A percentile compares a stretch with the other conserved stretches of the same genome.
phyloP scores from a whole-genome alignment of 2,113 vertebrate genomes.

The Solea solea region DNA sequence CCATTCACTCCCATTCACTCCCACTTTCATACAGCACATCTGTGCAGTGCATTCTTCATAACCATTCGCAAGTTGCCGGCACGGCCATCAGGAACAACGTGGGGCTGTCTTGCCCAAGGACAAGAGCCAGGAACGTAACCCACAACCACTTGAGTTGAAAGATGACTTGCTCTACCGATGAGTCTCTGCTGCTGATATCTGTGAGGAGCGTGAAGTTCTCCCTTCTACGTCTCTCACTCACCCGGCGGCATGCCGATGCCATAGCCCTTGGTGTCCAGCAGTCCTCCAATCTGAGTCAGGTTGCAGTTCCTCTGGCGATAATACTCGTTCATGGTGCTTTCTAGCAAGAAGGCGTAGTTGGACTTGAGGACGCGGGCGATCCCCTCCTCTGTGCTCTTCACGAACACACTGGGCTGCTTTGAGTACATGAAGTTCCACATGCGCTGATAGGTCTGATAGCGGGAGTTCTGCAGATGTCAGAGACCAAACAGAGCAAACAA shows the following conservation, averaged over 20 bases:
- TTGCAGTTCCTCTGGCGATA: constrained; percentile 98
- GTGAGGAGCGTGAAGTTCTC: not conserved
- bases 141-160: too few species aligned
- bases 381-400: constrained; percentile 98
- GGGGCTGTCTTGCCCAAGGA: too few species aligned
- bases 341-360: constrained; percentile 97
- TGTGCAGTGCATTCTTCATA: not conserved
- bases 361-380: constrained; percentile 97
- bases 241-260: constrained; percentile 98
- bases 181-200: not conserved
- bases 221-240: constrained; percentile 62
- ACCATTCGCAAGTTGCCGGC: too few species aligned
- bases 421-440: constrained; percentile 99
- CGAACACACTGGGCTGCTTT: constrained; percentile 97
- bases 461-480: constrained; percentile 88
- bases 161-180: too few species aligned
- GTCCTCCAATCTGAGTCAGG: constrained; percentile 97
- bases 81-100: too few species aligned
- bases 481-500: constrained; percentile 5
- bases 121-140: too few species aligned
- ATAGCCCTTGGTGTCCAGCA: constrained; percentile 99
- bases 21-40: too few species aligned
- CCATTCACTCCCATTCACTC: too few species aligned
- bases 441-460: constrained; percentile 98
- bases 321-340: constrained; percentile 99